phyloP scores from a whole-genome alignment of 2,113 vertebrate genomes.

The Ctenodactylus gundi region DNA sequence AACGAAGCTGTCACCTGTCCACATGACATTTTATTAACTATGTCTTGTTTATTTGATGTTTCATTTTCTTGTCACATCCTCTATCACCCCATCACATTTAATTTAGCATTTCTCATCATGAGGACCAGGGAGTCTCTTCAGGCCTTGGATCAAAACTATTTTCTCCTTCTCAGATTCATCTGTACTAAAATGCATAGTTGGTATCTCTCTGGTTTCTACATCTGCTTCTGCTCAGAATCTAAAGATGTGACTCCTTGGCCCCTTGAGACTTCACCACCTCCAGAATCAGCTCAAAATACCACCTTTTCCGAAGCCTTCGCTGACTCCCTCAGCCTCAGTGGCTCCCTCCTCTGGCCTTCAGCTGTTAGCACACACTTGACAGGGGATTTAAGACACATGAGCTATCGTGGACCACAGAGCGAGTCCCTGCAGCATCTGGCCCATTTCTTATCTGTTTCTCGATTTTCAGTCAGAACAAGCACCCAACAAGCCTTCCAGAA shows the following conservation, averaged over 20 bases:
- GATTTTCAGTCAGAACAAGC: neutral
- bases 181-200: neutral
- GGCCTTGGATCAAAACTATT: neutral
- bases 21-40: neutral
- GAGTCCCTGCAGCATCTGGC: neutral
- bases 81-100: neutral
- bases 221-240: conserved; percentile 12
- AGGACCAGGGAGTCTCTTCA: neutral
- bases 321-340: neutral
- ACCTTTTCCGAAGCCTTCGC: neutral
- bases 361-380: neutral
- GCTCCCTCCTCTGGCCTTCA: neutral
- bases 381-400: neutral
- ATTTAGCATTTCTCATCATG: neutral
- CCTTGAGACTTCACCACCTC: neutral
- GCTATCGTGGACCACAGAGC: neutral
- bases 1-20: neutral
- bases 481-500: neutral
- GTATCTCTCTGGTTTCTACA: neutral
- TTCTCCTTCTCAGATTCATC: neutral
- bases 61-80: neutral
- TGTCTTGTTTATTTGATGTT: neutral
- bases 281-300: neutral
- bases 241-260: neutral
- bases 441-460: neutral